Evolutionary conservation across 2,797 vertebrate species (phyloP).

Genomic region (Ambastaia sidthimunki): DNA sequence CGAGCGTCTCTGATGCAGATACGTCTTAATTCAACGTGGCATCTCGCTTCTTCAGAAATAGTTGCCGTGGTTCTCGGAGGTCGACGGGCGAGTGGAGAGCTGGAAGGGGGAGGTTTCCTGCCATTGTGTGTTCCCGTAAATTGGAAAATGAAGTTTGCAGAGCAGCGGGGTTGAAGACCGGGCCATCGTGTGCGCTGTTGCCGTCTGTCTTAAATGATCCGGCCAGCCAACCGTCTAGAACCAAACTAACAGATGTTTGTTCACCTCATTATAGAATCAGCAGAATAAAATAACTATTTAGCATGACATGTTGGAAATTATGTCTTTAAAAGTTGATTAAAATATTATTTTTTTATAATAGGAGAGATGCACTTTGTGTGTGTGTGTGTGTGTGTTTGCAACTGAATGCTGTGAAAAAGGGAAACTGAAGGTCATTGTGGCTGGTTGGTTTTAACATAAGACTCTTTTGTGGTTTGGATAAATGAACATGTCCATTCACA

Average conservation of each 20-base stretch:
- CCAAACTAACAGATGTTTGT: slow-evolving; percentile 37
- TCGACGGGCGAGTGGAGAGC: slow-evolving; percentile 81
- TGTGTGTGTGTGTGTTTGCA: slow-evolving; percentile 42
- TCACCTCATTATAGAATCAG: slow-evolving; percentile 25
- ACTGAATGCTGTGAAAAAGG: slow-evolving; percentile 62
- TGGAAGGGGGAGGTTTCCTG: slow-evolving; percentile 99
- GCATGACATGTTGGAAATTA: slow-evolving; percentile 1
- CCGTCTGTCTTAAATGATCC: slow-evolving; percentile 79
- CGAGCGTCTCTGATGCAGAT: slow-evolving; percentile 97
- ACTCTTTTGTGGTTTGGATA: slow-evolving; percentile 83
- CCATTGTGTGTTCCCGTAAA: slow-evolving; percentile 99
- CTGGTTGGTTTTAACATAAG: slow-evolving; percentile 78
- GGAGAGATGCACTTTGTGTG: slow-evolving; percentile 6
- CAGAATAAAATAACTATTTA: slow-evolving; percentile 7
- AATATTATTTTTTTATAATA: neutral
- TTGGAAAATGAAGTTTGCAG: slow-evolving; percentile 99
- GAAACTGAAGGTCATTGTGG: slow-evolving; percentile 81
- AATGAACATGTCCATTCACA: slow-evolving; percentile 77
- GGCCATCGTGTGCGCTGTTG: slow-evolving; percentile 89
- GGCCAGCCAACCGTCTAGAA: slow-evolving; percentile 79
- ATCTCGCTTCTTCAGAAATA: slow-evolving; percentile 87
- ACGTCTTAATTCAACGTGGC: slow-evolving; percentile 99
- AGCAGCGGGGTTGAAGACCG: slow-evolving; percentile 83
- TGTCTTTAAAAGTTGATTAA: slow-evolving; percentile 25
- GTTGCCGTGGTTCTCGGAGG: slow-evolving; percentile 90